These are phyloP conservation scores for Hipparchia sbordonii DNA, from an alignment of 2,888 invertebrate genomes.

Conservation along the genomic window DNA sequence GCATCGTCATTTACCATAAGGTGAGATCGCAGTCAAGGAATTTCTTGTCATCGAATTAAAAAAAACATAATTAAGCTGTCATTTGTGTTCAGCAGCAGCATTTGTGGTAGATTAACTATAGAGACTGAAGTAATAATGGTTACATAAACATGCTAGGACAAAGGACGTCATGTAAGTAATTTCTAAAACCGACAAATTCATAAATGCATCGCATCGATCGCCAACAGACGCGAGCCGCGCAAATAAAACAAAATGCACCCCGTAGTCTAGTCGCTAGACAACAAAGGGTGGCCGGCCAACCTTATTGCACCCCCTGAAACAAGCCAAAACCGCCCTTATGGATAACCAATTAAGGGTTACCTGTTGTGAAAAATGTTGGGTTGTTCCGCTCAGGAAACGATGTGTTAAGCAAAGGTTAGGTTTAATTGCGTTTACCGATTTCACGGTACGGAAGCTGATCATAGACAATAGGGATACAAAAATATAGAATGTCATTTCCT, in stretches of 20 bases:
- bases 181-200: conserved; percentile 43
- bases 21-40: too few relatives aligned
- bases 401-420: conserved; percentile 74
- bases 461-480: conserved; percentile 14
- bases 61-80: too few relatives aligned
- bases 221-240: conserved; percentile 52
- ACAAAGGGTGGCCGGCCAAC: conserved; percentile 71
- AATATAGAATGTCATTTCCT: conserved; percentile 7
- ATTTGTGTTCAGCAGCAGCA: too few relatives aligned
- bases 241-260: conserved; percentile 78
- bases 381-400: conserved; percentile 60
- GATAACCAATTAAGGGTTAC: conserved; percentile 32
- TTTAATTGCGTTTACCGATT: conserved; percentile 76
- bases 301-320: conserved; percentile 41
- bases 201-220: conserved; percentile 52
- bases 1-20: too few relatives aligned
- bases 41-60: too few relatives aligned
- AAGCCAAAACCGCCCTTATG: conserved; percentile 47
- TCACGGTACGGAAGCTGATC: conserved; percentile 57
- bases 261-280: conserved; percentile 75
- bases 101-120: too few relatives aligned
- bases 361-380: conserved; percentile 32
- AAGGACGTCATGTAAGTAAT: conserved; percentile 29
- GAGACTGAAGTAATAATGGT: too few relatives aligned
- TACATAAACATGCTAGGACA: too few relatives aligned